phyloP scores from a whole-genome alignment of 2,113 vertebrate species.

The Trogon melanurus region DNA sequence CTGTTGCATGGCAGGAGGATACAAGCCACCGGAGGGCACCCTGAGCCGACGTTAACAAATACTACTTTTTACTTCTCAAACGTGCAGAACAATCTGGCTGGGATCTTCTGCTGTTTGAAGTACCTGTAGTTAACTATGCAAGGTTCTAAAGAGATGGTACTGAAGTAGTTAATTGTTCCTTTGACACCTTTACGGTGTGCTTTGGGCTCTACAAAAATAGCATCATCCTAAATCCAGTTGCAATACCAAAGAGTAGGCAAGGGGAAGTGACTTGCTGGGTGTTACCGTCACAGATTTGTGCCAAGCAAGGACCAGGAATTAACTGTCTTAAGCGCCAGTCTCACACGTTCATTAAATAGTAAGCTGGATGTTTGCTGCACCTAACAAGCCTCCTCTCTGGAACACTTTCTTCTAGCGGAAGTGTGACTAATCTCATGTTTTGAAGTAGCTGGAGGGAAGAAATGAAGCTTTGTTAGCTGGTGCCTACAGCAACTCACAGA shows the following conservation, averaged over 20 bases:
- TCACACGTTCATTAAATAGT: background rate
- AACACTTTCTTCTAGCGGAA: accelerated
- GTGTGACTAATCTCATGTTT: background rate
- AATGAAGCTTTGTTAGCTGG: background rate
- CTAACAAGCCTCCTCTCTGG: background rate
- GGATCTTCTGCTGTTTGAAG: background rate
- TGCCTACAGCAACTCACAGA: background rate
- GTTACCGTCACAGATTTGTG: background rate
- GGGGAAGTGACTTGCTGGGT: background rate
- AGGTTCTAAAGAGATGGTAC: background rate
- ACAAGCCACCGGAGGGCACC: background rate
- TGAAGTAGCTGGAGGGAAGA: background rate
- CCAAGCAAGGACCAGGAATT: background rate
- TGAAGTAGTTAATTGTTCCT: background rate
- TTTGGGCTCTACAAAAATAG: background rate
- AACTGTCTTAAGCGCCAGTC: background rate
- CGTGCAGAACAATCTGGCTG: accelerated
- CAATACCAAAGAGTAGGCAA: background rate
- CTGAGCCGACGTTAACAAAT: background rate
- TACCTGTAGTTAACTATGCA: background rate
- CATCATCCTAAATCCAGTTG: background rate
- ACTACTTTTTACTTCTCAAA: too few relatives aligned
- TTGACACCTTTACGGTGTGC: background rate
- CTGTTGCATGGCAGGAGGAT: background rate
- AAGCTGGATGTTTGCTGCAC: background rate